Base-by-base conservation (phyloP, 2,797 vertebrate species). In the Phrynocephalus forsythii region DNA sequence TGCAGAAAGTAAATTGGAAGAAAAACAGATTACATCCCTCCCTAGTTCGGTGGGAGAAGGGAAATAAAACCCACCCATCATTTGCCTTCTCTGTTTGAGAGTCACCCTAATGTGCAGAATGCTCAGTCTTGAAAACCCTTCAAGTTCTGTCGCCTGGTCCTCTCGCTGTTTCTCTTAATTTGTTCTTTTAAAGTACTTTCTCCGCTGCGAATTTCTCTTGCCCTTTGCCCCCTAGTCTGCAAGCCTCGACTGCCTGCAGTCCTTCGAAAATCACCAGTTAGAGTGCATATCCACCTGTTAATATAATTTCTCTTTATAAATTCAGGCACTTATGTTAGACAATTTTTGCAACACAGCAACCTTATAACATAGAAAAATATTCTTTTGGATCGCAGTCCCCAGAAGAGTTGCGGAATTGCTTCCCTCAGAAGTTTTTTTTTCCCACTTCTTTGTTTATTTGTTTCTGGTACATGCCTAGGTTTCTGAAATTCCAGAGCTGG, bases 1-100 rank as follows among this genome's bases (percentile, higher is more conserved):
- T 89, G 85, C 89, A 88, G 90, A 86, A 92, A 84, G 89, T 91
- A 93, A 94, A 93, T 91, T 90, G 90, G 86, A 90, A 87, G 52
- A 83, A 89, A 93, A 94, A 93, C 73, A 87, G 92, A 94, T 94
- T 91, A 92, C 92, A 91, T 93, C 76, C 93, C 91, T 90, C 92
- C 73, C 0, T 90, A 92, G 91, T 89, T 94, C 92, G 92, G 2
- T 67, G 87, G 90, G 87, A 92, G 83, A 90, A 85, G 94, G 85
- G 91, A 90, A 83, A 85, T 89, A 89, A 88, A 92, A 92, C 90
- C 93, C 86, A 75, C 87, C 90, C 66, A 82, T 94, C 86, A 91
- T 94, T 94, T 95, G 87, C 92, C 86, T 93, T 92, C 91, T 79
- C 0, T 92, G 87, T 94, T 83, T 83, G 38, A 88, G 83, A 87